Base-by-base conservation (phyloP, 2,113 vertebrate species). In the Calypte anna region DNA sequence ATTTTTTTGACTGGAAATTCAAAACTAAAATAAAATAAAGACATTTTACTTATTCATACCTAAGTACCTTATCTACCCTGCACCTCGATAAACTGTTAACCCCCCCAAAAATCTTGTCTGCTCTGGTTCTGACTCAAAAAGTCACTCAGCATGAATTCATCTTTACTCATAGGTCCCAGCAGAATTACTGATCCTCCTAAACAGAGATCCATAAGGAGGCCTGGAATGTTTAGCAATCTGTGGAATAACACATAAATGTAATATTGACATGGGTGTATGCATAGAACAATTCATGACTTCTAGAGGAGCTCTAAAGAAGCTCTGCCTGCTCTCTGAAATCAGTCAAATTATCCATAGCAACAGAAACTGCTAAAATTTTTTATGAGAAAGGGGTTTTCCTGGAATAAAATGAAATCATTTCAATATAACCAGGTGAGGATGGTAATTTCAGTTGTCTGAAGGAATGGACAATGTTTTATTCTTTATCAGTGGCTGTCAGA, bases 401-500 rank as follows among this genome's bases (percentile, higher is more conserved):
- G 15, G 82, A 92, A 62, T 77, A 40, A 82, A 92, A 46, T 33
- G 2, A 74, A 87, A 84, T 66, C 0, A 79, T 89, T 91, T 86
- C 31, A 73, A 30, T 43, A 69, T 7, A 70, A 53, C 11, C 91
- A 91, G 61, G 54, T 51, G 38, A 79, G 46, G 62, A 88, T 25
- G 57, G 64, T 40, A 58, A 82, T 83, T 91, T 79, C 66, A 87
- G 6, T 23, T 50, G 48, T 82, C 36, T 76, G 63, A 84, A 90
- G 81, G 78, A 89, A 85, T 4, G 28, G 63, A 43, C 50, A 82
- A 72, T 6, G 43, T 43, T 14, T 30, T 93, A 75, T n/a, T 79
- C 63, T 91, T 78, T 73, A 89, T 55, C 94, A 88, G 44, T n/a
- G 67, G 74, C 73, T 96, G 93, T 85, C 95, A 94, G 79, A 84